phyloP scores from a whole-genome alignment of 2,888 invertebrate species.

The Diplolepis rosae region DNA sequence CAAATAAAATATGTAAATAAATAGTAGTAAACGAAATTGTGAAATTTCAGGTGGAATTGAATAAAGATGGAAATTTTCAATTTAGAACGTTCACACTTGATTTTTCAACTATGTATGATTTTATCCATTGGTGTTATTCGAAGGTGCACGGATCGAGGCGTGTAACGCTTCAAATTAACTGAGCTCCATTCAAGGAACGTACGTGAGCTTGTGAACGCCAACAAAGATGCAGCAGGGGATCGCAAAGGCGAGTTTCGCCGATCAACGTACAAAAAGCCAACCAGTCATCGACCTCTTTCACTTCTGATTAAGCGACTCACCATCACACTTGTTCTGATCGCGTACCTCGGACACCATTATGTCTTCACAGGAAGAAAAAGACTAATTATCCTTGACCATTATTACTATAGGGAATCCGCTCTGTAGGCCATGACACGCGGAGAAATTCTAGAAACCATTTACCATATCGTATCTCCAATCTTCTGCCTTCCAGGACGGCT shows the following conservation, averaged over 20 bases:
- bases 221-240: slow-evolving; percentile 42
- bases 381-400: slow-evolving; percentile 2
- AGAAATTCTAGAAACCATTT: slow-evolving; percentile 55
- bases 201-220: slow-evolving; percentile 57
- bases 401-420: slow-evolving; percentile 35
- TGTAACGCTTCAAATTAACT: slow-evolving; percentile 66
- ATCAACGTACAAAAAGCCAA: slow-evolving; percentile 46
- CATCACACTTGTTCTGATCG: neutral
- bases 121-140: neutral
- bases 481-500: slow-evolving; percentile 44
- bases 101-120: slow-evolving; percentile 5
- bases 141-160: slow-evolving; percentile 46
- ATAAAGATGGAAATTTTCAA: neutral
- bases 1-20: no score
- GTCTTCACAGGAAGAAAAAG: neutral
- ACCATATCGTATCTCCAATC: slow-evolving; percentile 52
- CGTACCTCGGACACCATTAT: neutral
- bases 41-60: no score
- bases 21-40: no score
- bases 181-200: slow-evolving; percentile 63
- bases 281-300: slow-evolving; percentile 50
- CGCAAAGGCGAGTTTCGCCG: slow-evolving; percentile 41
- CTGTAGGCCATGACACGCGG: slow-evolving; percentile 50
- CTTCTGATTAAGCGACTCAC: slow-evolving; percentile 38
- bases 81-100: neutral